Evolutionary conservation across 1,140 invertebrate genomes (phyloP), one percentile per base, ranked within the genome.

Genomic region (Bombus confusus): DNA sequence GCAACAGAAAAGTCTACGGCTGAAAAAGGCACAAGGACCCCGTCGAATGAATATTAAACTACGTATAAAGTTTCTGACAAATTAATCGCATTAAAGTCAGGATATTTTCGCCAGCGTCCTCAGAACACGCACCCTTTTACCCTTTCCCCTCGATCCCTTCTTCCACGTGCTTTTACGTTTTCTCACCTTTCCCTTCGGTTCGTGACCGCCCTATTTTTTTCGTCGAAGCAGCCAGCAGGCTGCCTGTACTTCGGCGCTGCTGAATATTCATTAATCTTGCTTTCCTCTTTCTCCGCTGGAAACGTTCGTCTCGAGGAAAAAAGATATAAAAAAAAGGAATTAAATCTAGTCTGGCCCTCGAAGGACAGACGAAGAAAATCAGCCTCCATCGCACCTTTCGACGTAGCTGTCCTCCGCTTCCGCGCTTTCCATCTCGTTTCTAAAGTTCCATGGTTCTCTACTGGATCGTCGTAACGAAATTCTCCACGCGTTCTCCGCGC

Each of bases 21-120:
- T 37, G 74, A n/a, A 62, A 57, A 34, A 62, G 43, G 75, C 13
- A 10, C n/a, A 39, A 62, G 34, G 66, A 72, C 13, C 57, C 77
- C 73, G 4, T 62, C n/a, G 87, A 91, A 92, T 93, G 91, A 93
- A 93, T 93, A 93, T 93, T 93, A 93, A 93, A 93, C 91, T 89
- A 31, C 28, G 90, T 92, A 12, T 62, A 91, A 93, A 91, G 85
- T 93, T 91, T 83, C 87, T 87, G 87, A 86, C 91, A 93, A 93
- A 93, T 93, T 93, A 93, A 93, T 93, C 91, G 90, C 91, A 89
- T 93, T 92, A 93, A 92, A 88, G 92, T 93, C 91, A 91, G 85
- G 86, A 90, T 91, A 93, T 92, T 93, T 93, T 93, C 88, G 77
- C 39, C 83, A 37, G 12, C 12, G 5, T 62, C 34, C 62, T 82